phyloP scores from a whole-genome alignment of 2,888 invertebrate species.

The Acleris sparsana region DNA sequence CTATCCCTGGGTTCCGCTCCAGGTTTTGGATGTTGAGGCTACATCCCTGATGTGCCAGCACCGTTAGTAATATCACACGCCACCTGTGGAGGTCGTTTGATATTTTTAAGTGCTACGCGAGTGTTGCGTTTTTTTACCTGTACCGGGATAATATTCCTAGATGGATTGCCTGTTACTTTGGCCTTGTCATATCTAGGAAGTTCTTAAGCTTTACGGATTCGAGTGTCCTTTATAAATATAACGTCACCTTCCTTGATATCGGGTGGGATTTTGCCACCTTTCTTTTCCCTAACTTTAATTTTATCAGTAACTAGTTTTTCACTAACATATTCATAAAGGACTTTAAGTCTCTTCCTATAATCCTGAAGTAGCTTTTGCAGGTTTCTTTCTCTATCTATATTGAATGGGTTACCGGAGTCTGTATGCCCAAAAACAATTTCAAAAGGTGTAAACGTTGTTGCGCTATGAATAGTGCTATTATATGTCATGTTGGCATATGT shows the following conservation, averaged over 20 bases:
- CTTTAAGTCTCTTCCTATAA: slow-evolving; percentile 38
- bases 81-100: slow-evolving; percentile 38
- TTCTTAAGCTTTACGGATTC: slow-evolving; percentile 41
- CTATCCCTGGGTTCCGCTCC: slow-evolving; percentile 30
- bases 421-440: slow-evolving; percentile 22
- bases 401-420: slow-evolving; percentile 6
- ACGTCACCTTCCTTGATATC: slow-evolving; percentile 37
- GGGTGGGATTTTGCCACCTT: slow-evolving; percentile 36
- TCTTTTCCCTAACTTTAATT: slow-evolving; percentile 34
- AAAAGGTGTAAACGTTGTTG: slow-evolving; percentile 10
- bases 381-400: slow-evolving; percentile 15
- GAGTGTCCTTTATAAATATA: slow-evolving; percentile 41
- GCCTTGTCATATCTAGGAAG: slow-evolving; percentile 42
- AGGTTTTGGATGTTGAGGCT: slow-evolving; percentile 31
- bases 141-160: slow-evolving; percentile 38
- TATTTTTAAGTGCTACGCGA: slow-evolving; percentile 31
- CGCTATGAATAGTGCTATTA: slow-evolving; percentile 14
- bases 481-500: slow-evolving; percentile 21
- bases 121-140: slow-evolving; percentile 32
- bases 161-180: slow-evolving; percentile 36
- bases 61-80: slow-evolving; percentile 15
- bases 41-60: slow-evolving; percentile 17
- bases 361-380: slow-evolving; percentile 38
- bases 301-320: slow-evolving; percentile 31
- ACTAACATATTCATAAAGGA: slow-evolving; percentile 33